phyloP scores from a whole-genome alignment of 2,113 vertebrate species.

The Larimichthys crocea region DNA sequence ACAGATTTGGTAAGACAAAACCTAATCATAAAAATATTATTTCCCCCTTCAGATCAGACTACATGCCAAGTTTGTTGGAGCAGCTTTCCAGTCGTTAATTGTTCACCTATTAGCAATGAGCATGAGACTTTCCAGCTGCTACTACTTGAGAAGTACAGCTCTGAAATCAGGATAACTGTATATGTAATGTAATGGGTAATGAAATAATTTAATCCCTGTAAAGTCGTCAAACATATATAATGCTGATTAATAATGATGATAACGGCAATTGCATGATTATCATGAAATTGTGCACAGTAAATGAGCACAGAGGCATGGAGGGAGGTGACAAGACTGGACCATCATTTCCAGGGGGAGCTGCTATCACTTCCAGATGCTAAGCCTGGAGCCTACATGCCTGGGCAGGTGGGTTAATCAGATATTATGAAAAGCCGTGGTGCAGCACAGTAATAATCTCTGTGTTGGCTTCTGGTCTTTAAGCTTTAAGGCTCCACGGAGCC shows the following conservation, averaged over 20 bases:
- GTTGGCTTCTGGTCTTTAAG: conserved; percentile 33
- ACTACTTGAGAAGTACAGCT: not conserved
- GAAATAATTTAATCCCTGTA: not conserved
- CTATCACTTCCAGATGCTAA: conserved; percentile 55
- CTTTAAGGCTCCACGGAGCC: conserved; percentile 28
- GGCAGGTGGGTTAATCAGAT: conserved; percentile 51
- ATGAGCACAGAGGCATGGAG: not conserved
- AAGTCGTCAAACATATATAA: not conserved
- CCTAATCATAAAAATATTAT: not conserved
- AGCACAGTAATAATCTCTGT: conserved; percentile 51
- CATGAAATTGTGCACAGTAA: not conserved
- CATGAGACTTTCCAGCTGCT: not conserved
- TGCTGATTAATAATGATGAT: conserved; percentile 4
- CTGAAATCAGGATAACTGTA: not conserved
- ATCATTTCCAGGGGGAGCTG: conserved; percentile 25
- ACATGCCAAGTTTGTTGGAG: not conserved
- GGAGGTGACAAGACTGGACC: conserved; percentile 13
- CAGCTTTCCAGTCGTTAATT: not conserved
- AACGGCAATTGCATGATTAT: not conserved
- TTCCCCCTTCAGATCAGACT: not conserved
- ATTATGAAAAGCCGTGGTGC: conserved; percentile 38
- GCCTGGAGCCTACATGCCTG: conserved; percentile 38
- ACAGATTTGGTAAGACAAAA: too few species aligned
- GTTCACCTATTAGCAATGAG: not conserved
- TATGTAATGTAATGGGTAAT: not conserved